Percentiles rank a stretch among this genome's conserved stretches.
These are phyloP conservation scores for Raphicerus campestris DNA, from an alignment of 2,113 vertebrate genomes.

Conservation along the genomic window DNA sequence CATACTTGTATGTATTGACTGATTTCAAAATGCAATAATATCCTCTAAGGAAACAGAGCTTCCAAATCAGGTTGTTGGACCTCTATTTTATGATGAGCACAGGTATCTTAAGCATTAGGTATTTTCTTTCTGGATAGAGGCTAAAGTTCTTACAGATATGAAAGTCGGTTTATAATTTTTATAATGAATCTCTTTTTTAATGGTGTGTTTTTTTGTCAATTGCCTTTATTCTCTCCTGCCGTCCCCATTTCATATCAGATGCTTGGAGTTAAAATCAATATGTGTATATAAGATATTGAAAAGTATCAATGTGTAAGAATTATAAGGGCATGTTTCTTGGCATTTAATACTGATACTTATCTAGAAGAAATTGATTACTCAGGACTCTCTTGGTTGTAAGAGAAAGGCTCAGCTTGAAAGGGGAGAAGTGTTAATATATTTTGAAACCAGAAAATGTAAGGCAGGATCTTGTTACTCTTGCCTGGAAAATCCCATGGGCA, in stretches of 20 bases:
- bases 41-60: neutral
- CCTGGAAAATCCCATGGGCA: too few relatives aligned
- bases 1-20: neutral
- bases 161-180: neutral
- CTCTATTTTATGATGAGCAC: neutral
- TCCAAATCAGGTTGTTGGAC: neutral
- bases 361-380: neutral
- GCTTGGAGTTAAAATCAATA: neutral
- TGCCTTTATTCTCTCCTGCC: fast-evolving
- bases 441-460: neutral
- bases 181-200: neutral
- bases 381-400: neutral
- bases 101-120: neutral
- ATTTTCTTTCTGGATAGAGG: neutral
- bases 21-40: neutral
- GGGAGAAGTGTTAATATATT: neutral
- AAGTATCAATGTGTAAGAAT: neutral
- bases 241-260: neutral
- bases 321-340: neutral
- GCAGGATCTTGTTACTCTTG: neutral
- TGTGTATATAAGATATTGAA: neutral
- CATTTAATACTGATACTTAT: neutral
- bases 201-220: neutral
- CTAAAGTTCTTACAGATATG: neutral
- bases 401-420: neutral